These are phyloP conservation scores for Seriola quinqueradiata DNA, from an alignment of 2,113 vertebrate species.

Conservation along the genomic window DNA sequence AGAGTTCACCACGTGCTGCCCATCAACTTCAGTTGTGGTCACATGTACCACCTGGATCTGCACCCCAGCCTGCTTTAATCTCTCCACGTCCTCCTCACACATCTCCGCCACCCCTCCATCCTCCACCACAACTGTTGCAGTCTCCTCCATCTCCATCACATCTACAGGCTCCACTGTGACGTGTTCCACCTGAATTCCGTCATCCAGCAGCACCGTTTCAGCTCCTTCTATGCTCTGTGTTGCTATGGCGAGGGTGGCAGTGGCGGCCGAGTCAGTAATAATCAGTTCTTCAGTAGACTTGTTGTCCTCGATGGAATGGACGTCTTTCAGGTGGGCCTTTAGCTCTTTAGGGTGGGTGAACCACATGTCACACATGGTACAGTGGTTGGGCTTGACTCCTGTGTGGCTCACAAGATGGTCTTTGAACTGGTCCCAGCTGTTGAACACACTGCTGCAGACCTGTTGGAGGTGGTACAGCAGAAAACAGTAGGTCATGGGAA, in stretches of 20 bases:
- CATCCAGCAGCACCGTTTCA: constrained; percentile 89
- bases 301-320: constrained; percentile 88
- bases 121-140: constrained; percentile 90
- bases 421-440: constrained; percentile 99
- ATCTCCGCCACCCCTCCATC: constrained; percentile 87
- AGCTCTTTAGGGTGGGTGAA: constrained; percentile 95
- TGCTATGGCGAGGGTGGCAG: constrained; percentile 84
- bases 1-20: constrained; percentile 79
- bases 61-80: constrained; percentile 86
- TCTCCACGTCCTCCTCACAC: constrained; percentile 88
- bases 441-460: constrained; percentile 98
- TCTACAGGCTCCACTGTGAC: constrained; percentile 83
- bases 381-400: constrained; percentile 97
- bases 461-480: constrained; percentile 74
- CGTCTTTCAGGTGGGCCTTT: constrained; percentile 88
- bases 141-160: constrained; percentile 84
- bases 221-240: constrained; percentile 84
- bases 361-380: constrained; percentile 97
- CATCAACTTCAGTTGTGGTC: constrained; percentile 60
- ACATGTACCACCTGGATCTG: constrained; percentile 82
- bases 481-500: neutral
- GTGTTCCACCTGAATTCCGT: constrained; percentile 90
- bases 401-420: constrained; percentile 98
- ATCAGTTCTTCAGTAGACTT: constrained; percentile 84
- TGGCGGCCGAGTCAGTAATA: constrained; percentile 82